These are phyloP conservation scores for Cydia amplana DNA, from an alignment of 1,140 invertebrate genomes.

Conservation along the genomic window DNA sequence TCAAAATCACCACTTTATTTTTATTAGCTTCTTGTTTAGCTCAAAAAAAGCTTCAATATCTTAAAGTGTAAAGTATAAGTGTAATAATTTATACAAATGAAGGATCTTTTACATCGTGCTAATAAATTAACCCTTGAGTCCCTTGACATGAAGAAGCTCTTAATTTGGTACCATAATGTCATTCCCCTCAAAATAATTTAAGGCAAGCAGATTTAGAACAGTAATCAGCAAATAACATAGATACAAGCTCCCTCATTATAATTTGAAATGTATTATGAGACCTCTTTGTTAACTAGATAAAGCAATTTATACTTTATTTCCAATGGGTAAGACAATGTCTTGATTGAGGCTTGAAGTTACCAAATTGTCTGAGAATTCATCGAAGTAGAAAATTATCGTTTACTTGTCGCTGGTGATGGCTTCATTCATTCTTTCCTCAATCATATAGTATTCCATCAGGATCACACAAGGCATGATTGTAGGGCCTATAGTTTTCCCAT, in stretches of 20 bases:
- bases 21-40: no score
- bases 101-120: background rate
- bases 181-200: background rate
- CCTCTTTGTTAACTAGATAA: background rate
- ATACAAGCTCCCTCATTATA: background rate
- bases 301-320: background rate
- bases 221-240: background rate
- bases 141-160: background rate
- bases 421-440: conserved; percentile 23
- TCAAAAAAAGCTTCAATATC: no score
- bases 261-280: background rate
- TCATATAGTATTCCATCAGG: background rate
- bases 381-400: conserved; percentile 9
- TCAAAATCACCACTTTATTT: no score
- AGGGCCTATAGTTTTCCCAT: conserved; percentile 17
- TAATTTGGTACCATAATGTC: background rate
- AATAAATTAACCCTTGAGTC: background rate
- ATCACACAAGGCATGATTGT: background rate
- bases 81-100: background rate
- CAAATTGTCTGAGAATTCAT: conserved; percentile 1
- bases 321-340: background rate
- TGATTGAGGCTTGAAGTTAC: background rate
- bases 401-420: background rate
- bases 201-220: background rate
- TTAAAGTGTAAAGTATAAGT: no score